phyloP scores from a whole-genome alignment of 2,113 vertebrate genomes.

The Xiphorhynchus elegans region DNA sequence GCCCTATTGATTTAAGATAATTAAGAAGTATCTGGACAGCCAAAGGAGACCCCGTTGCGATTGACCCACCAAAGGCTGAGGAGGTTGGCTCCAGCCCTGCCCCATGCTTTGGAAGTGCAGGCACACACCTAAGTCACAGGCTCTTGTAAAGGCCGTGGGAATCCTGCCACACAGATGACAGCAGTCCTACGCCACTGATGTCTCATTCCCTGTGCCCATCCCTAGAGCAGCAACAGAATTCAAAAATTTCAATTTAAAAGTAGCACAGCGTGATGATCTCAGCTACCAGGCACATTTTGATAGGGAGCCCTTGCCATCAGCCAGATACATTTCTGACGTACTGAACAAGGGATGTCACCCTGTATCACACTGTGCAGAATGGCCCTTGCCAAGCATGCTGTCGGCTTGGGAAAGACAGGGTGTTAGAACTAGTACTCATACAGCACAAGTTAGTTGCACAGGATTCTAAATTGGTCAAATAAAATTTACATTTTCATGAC shows the following conservation, averaged over 20 bases:
- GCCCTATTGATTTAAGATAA: neutral
- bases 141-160: neutral
- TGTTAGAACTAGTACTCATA: neutral
- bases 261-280: accelerated
- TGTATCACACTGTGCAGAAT: accelerated
- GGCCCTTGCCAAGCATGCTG: neutral
- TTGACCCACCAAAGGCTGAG: neutral
- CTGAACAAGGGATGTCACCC: neutral
- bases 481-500: neutral
- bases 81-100: neutral
- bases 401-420: neutral
- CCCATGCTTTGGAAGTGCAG: accelerated
- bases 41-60: neutral
- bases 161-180: accelerated
- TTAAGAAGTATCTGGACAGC: neutral
- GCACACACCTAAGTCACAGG: accelerated
- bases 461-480: neutral
- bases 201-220: accelerated
- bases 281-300: neutral
- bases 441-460: neutral
- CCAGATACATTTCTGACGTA: neutral
- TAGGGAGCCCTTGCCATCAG: neutral
- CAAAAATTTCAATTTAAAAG: neutral
- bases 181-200: accelerated
- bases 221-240: neutral